Evolutionary conservation across 2,888 invertebrate species (phyloP).

Genomic region (Petrolisthes manimaculis): DNA sequence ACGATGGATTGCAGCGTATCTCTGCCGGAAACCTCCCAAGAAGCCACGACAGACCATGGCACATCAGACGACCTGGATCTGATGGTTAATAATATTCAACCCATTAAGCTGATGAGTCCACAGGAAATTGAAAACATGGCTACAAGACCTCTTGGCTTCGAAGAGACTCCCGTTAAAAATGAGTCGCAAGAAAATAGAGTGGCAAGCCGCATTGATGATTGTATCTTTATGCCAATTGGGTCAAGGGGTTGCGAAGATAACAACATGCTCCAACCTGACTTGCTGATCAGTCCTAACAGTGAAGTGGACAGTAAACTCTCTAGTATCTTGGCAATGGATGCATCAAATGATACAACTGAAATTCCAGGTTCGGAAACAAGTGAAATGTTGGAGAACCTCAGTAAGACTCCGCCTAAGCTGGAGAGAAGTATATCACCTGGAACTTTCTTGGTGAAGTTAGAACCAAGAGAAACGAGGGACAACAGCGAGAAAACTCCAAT

Average conservation of each 20-base stretch:
- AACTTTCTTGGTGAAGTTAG: constrained; percentile 54
- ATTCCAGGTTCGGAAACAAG: constrained; percentile 31
- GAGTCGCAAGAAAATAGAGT: constrained; percentile 35
- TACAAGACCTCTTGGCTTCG: constrained; percentile 59
- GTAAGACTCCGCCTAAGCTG: constrained; percentile 38
- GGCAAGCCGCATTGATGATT: constrained; percentile 43
- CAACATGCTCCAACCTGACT: constrained; percentile 38
- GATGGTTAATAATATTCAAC: constrained; percentile 58
- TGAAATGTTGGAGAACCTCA: constrained; percentile 43
- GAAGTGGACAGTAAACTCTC: constrained; percentile 63
- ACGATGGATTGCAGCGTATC: constrained; percentile 35
- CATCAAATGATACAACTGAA: constrained; percentile 59
- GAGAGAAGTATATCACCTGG: constrained; percentile 58
- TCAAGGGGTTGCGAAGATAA: constrained; percentile 37
- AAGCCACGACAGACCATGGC: constrained; percentile 26
- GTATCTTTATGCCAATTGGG: constrained; percentile 51
- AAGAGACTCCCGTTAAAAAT: constrained; percentile 54
- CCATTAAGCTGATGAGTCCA: constrained; percentile 61
- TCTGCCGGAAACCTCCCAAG: constrained; percentile 27
- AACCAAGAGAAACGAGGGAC: constrained; percentile 44
- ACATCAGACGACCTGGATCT: constrained; percentile 54
- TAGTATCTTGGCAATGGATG: constrained; percentile 63
- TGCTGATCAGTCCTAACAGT: constrained; percentile 54
- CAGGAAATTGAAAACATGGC: constrained; percentile 63
- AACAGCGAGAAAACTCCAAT: constrained; percentile 8